phyloP scores from a whole-genome alignment of 2,888 invertebrate species.

The Nephrocerus scutellatus region DNA sequence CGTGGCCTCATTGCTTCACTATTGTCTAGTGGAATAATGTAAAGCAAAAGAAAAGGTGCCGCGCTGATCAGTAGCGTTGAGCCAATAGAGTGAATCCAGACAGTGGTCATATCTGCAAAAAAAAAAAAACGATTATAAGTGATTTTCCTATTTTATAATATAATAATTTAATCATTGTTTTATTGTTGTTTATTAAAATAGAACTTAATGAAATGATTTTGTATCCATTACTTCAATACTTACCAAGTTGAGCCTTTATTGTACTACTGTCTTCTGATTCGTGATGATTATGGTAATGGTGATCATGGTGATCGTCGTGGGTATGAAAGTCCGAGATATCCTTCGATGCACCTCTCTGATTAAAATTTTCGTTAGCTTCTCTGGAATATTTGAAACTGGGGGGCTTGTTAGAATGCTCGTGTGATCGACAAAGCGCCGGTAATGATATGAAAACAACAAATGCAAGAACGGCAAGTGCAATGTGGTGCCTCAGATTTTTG shows the following conservation, averaged over 20 bases:
- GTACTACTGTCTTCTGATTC: too few relatives aligned
- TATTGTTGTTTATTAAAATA: too few relatives aligned
- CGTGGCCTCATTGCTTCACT: constrained; percentile 75
- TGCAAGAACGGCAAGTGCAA: constrained; percentile 33
- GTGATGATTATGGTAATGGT: constrained; percentile 23
- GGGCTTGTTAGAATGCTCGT: constrained; percentile 52
- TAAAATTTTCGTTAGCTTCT: constrained; percentile 54
- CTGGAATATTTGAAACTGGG: constrained; percentile 79
- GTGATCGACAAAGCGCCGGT: constrained; percentile 45
- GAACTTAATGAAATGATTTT: too few relatives aligned
- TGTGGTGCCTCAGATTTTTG: too few relatives aligned
- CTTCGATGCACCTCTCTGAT: constrained; percentile 22
- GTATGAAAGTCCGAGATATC: constrained; percentile 32
- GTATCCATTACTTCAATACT: too few relatives aligned
- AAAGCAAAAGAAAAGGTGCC: constrained; percentile 87
- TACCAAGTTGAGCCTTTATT: too few relatives aligned
- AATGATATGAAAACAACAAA: constrained; percentile 39
- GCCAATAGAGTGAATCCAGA: constrained; percentile 76
- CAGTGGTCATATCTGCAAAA: constrained; percentile 32
- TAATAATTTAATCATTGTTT: too few relatives aligned
- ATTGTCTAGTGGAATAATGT: constrained; percentile 87
- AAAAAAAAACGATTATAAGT: background rate
- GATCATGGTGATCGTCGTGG: constrained; percentile 22
- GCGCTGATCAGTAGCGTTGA: constrained; percentile 92
- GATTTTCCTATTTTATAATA: background rate